Percentiles rank a stretch among this genome's conserved stretches.
These are phyloP conservation scores for Gorilla gorilla DNA, from an alignment of 2,113 vertebrate species.

Conservation along the genomic window DNA sequence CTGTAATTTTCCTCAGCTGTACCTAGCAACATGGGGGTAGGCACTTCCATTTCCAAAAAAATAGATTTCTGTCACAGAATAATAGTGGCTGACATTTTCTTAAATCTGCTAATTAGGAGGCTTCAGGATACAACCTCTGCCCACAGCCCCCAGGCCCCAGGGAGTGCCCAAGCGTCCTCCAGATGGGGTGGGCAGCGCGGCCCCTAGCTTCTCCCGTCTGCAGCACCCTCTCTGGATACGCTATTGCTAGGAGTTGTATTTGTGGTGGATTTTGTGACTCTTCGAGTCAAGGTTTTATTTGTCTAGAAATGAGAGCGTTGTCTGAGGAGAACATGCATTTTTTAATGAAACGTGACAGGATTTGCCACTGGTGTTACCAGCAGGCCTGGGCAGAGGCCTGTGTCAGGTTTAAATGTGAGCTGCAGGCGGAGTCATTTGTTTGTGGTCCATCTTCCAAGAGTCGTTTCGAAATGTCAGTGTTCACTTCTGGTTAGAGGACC, in stretches of 20 bases:
- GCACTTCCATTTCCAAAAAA: not conserved
- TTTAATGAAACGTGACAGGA: not conserved
- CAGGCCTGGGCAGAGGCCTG: not conserved
- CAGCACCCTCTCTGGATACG: not conserved
- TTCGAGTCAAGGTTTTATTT: not conserved
- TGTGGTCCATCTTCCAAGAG: not conserved
- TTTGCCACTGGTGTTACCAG: not conserved
- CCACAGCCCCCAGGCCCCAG: not conserved
- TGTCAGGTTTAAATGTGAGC: not conserved
- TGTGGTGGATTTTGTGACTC: not conserved
- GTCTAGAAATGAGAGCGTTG: not conserved
- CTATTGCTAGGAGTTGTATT: not conserved
- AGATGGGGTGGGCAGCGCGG: too few relatives aligned
- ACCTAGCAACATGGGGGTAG: not conserved
- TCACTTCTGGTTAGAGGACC: not conserved
- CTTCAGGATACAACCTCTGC: not conserved
- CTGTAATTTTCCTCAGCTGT: not conserved
- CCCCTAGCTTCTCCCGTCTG: not conserved
- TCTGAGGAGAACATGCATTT: not conserved
- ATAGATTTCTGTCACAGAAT: not conserved
- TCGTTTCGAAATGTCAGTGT: not conserved
- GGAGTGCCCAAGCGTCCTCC: not conserved
- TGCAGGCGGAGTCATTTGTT: not conserved
- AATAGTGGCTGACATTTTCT: not conserved
- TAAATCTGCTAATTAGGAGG: not conserved